phyloP scores from a whole-genome alignment of 1,140 invertebrate genomes.

The Drosophila repleta region DNA sequence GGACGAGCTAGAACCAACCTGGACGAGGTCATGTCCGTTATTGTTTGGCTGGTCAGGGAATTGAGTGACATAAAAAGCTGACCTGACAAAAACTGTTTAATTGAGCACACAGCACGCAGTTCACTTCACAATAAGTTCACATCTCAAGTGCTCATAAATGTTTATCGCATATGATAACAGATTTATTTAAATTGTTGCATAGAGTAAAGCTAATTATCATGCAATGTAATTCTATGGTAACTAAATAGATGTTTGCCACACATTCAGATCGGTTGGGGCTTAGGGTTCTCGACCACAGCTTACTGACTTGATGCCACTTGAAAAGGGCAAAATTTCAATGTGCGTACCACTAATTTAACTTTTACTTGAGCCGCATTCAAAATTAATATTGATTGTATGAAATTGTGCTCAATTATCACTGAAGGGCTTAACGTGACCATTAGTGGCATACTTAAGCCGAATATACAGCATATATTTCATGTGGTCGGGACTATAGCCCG shows the following conservation, averaged over 20 bases:
- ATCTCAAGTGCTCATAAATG: too few relatives aligned
- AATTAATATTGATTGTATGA: constrained; percentile 18
- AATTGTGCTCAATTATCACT: constrained; percentile 18
- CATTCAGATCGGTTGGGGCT: too few relatives aligned
- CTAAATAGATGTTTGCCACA: too few relatives aligned
- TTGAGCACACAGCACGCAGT: constrained; percentile 21
- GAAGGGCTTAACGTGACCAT: constrained; percentile 21
- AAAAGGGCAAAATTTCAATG: neutral
- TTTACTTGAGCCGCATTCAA: neutral
- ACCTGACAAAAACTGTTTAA: constrained; percentile 36
- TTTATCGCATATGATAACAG: neutral
- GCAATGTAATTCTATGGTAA: too few relatives aligned
- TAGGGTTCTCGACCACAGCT: too few relatives aligned
- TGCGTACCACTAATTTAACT: neutral
- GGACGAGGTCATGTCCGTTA: constrained; percentile 31
- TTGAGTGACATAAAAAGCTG: constrained; percentile 13
- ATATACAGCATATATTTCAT: neutral
- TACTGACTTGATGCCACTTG: too few relatives aligned
- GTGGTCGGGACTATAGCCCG: neutral
- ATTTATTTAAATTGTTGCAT: too few relatives aligned
- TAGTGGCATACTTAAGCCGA: neutral
- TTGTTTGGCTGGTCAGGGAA: constrained; percentile 14
- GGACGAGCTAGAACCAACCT: neutral
- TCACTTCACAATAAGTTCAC: constrained; percentile 3
- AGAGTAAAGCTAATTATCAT: too few relatives aligned